Conservation (phyloP, 1,140 invertebrate genomes). For the Drosophila leontia region DNA sequence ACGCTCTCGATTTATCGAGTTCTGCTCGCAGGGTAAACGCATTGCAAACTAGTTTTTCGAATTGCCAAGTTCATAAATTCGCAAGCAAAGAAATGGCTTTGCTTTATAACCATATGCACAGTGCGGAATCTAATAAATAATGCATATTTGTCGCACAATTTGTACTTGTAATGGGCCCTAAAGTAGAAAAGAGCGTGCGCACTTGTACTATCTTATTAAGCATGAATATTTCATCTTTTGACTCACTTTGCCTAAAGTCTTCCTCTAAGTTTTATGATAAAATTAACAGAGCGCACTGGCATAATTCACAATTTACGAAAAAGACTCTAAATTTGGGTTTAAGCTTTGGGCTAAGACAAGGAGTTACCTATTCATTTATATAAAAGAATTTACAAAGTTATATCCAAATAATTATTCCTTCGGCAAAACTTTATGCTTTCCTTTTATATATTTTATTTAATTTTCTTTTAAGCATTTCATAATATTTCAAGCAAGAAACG, state of each 20-base stretch:
- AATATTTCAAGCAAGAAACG: too few relatives aligned
- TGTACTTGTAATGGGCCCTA: neutral
- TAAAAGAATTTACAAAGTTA: too few relatives aligned
- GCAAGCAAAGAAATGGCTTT: neutral
- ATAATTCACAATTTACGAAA: slow-evolving; percentile 8
- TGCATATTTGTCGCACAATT: slow-evolving; percentile 30
- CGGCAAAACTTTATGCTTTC: too few relatives aligned
- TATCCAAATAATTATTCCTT: too few relatives aligned
- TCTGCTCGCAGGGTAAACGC: slow-evolving; percentile 6
- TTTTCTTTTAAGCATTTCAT: too few relatives aligned
- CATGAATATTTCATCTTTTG: neutral
- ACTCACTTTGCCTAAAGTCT: too few relatives aligned
- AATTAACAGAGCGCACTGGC: neutral
- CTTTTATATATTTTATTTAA: too few relatives aligned
- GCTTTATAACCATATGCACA: slow-evolving; percentile 17
- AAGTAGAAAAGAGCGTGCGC: neutral
- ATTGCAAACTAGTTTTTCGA: slow-evolving; percentile 25
- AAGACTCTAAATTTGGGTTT: neutral
- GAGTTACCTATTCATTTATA: neutral
- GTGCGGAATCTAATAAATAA: slow-evolving; percentile 23
- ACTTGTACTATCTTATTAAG: neutral
- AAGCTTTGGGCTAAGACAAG: neutral
- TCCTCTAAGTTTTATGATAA: neutral
- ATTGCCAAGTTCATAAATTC: slow-evolving; percentile 28
- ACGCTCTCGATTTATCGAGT: slow-evolving; percentile 32